Evolutionary conservation across 2,113 vertebrate genomes (phyloP), one percentile per base, ranked within the genome.

Genomic region (Tympanuchus pallidicinctus): DNA sequence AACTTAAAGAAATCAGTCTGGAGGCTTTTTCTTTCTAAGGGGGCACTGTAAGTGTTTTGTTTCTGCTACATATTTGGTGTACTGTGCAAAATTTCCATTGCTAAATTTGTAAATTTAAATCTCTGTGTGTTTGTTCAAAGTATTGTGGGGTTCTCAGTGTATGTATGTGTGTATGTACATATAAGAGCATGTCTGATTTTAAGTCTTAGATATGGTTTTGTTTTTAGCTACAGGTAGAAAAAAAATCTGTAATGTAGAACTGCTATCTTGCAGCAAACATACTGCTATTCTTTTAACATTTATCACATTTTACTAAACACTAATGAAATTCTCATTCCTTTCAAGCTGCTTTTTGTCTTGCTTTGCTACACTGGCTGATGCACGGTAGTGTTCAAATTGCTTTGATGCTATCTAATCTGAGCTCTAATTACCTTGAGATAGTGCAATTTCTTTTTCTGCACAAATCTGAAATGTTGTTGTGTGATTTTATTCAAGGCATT

Each of bases 31-130:
- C 2, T 43, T 57, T 82, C 81, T 52, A 88, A 77, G 34, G 25
- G 17, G 16, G n/a, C 48, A 13, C n/a, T 81, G 93, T 96, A 92
- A 96, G 88, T 96, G 80, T 83, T 82, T 73, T 88, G 25, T 0
- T 60, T 73, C 73, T 89, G n/a, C 32, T 74, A 45, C 92, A 14
- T 78, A 63, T 42, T 42, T 73, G 84, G 21, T 38, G 4, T 42
- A 11, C 8, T 34, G 6, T 52, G 22, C 76, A 65, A 86, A 87
- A 90, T 63, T 8, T 77, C 6, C 71, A 2, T 43, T 87, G 45
- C 20, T 88, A 8, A 11, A 54, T 72, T 65, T 54, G 10, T 63
- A 70, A 18, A 13, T 89, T 94, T 83, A 82, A 64, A 54, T 52
- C 10, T 90, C 4, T 42, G 32, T 66, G 3, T 63, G 1, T 75